Conservation (phyloP, 2,888 invertebrate genomes). For the Erebia ligea region DNA sequence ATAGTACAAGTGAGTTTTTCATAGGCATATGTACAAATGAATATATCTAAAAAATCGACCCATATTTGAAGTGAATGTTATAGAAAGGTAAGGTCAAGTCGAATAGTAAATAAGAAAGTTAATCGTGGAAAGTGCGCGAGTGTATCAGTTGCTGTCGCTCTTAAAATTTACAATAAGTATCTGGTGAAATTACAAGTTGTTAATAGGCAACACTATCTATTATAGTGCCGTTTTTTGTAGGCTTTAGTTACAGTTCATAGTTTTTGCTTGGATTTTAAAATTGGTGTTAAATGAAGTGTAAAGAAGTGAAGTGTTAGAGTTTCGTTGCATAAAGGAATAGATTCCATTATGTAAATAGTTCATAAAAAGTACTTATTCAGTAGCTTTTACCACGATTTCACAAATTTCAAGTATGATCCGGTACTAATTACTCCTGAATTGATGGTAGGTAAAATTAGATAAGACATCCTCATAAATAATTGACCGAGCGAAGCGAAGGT, state of each 20-base stretch:
- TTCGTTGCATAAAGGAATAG: slow-evolving; percentile 20
- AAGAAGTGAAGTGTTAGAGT: slow-evolving; percentile 11
- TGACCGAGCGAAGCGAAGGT: too few species aligned
- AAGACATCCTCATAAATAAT: too few species aligned
- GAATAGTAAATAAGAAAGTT: slow-evolving; percentile 80
- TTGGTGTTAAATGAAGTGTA: slow-evolving; percentile 17
- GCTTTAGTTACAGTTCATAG: slow-evolving; percentile 24
- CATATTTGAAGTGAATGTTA: slow-evolving; percentile 63
- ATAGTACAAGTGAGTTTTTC: not conserved
- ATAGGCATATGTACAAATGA: not conserved
- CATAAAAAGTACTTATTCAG: slow-evolving; percentile 15
- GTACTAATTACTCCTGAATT: too few species aligned
- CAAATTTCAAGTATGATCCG: not conserved
- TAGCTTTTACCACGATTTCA: slow-evolving; percentile 13
- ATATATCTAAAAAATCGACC: slow-evolving; percentile 51
- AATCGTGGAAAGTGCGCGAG: slow-evolving; percentile 78
- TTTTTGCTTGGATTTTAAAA: slow-evolving; percentile 21
- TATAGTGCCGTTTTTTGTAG: slow-evolving; percentile 18
- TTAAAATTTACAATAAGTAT: slow-evolving; percentile 31
- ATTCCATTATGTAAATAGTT: slow-evolving; percentile 15
- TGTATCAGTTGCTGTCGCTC: slow-evolving; percentile 59
- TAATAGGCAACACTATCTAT: slow-evolving; percentile 16
- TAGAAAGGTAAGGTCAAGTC: slow-evolving; percentile 78
- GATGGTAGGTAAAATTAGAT: too few species aligned
- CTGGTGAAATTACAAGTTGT: slow-evolving; percentile 27